Evolutionary conservation across 2,888 invertebrate genomes (phyloP).

Genomic region (Hanleya hanleyi): DNA sequence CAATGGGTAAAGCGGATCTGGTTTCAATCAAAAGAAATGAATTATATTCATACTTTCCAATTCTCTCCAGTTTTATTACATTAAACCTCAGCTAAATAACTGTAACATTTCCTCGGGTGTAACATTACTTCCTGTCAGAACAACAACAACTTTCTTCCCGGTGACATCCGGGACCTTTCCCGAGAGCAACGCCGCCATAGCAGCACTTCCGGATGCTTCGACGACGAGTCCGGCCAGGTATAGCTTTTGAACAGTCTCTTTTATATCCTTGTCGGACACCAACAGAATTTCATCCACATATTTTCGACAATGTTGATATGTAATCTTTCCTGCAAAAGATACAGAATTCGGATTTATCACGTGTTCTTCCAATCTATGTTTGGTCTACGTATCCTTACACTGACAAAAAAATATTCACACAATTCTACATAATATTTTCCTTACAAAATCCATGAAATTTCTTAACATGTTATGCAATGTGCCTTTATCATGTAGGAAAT

Average conservation of each 20-base stretch:
- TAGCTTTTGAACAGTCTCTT: conserved; percentile 52
- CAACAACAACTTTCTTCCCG: conserved; percentile 64
- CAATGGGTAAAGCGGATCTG: too few species aligned
- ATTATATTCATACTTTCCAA: too few species aligned
- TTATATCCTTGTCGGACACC: conserved; percentile 67
- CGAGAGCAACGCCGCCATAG: conserved; percentile 60
- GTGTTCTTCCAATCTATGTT: too few species aligned
- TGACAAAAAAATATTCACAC: too few species aligned
- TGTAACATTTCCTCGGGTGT: conserved; percentile 49
- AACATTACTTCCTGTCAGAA: conserved; percentile 69
- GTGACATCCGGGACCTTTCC: conserved; percentile 58
- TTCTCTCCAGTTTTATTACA: too few species aligned
- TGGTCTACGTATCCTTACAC: too few species aligned
- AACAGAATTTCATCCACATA: conserved; percentile 66
- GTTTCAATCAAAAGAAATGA: too few species aligned
- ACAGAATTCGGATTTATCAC: too few species aligned
- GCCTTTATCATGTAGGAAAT: too few species aligned
- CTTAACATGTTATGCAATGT: too few species aligned
- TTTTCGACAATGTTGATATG: conserved; percentile 56
- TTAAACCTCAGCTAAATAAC: neutral
- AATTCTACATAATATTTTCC: too few species aligned
- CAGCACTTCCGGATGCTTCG: conserved; percentile 70
- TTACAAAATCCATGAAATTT: too few species aligned
- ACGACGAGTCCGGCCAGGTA: conserved; percentile 62
- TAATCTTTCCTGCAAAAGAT: conserved; percentile 51